These are phyloP conservation scores for Carassius carassius DNA, from an alignment of 2,113 vertebrate species.

Conservation along the genomic window DNA sequence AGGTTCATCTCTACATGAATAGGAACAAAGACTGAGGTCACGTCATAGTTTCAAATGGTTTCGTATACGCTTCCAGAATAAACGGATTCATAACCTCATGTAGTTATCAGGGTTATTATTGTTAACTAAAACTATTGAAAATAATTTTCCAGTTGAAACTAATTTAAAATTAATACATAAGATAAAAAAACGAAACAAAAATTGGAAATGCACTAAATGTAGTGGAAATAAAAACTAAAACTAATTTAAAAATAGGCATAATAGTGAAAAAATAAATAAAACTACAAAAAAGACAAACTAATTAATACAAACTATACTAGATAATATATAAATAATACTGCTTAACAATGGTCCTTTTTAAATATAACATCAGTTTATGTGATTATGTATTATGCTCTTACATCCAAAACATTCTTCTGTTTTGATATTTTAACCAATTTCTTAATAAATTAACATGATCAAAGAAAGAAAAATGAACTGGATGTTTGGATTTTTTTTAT, in stretches of 20 bases:
- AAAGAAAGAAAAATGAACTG: neutral
- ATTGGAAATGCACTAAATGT: neutral
- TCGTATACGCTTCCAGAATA: neutral
- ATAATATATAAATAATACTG: neutral
- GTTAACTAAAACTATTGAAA: neutral
- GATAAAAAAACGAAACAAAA: neutral
- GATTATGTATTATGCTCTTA: neutral
- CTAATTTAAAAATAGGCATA: neutral
- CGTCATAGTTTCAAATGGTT: neutral
- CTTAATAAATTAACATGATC: neutral
- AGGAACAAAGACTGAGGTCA: conserved; percentile 12
- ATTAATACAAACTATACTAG: neutral
- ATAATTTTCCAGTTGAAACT: neutral
- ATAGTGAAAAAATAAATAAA: neutral
- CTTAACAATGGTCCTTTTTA: neutral
- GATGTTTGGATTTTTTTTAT: neutral
- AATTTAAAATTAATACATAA: neutral
- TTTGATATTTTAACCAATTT: neutral
- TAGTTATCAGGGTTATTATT: neutral
- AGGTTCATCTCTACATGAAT: conserved; percentile 39
- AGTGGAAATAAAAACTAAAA: neutral
- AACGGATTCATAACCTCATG: neutral
- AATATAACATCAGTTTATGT: neutral
- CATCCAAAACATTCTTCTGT: neutral
- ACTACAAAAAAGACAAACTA: neutral